These are phyloP conservation scores for Caenorhabditis imperialis DNA, from an alignment of 2,888 invertebrate genomes.

Conservation along the genomic window DNA sequence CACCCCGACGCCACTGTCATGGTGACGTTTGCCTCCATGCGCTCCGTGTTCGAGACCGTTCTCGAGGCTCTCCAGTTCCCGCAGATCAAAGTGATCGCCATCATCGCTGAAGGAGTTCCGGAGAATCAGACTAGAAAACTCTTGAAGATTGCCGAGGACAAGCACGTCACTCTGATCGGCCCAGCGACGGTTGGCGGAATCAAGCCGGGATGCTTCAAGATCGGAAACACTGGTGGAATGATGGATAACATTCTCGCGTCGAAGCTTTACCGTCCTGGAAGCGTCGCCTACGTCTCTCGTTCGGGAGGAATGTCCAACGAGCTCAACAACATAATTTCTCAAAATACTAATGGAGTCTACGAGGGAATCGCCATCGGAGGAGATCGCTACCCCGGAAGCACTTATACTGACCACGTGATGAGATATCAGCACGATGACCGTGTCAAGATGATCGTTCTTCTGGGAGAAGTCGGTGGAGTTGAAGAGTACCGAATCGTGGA, in stretches of 20 bases:
- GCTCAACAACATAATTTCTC: conserved; percentile 95
- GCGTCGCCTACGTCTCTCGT: conserved; percentile 96
- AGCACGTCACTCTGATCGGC: conserved; percentile 90
- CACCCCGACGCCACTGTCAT: conserved; percentile 95
- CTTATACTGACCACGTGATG: conserved; percentile 96
- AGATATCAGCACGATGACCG: conserved; percentile 84
- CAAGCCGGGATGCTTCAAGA: conserved; percentile 98
- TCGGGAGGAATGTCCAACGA: conserved; percentile 99
- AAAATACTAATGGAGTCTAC: conserved; percentile 84
- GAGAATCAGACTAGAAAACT: conserved; percentile 97
- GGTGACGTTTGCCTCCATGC: conserved; percentile 94
- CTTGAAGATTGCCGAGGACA: conserved; percentile 84
- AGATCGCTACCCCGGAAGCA: conserved; percentile 95
- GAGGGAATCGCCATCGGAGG: conserved; percentile 99
- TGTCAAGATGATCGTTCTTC: conserved; percentile 91
- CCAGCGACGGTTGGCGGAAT: conserved; percentile 88
- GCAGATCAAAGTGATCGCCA: conserved; percentile 89
- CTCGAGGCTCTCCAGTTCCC: conserved; percentile 93
- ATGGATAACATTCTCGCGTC: conserved; percentile 98
- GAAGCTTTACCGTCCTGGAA: conserved; percentile 93
- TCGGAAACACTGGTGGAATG: conserved; percentile 97
- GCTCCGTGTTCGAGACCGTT: conserved; percentile 97
- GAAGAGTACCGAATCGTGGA: conserved; percentile 97
- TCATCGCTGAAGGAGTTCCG: conserved; percentile 99
- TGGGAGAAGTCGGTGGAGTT: conserved; percentile 96